Percentiles rank a stretch among this genome's conserved stretches.
Evolutionary conservation across 2,888 invertebrate genomes (phyloP).

Genomic region (Gortyna flavago): DNA sequence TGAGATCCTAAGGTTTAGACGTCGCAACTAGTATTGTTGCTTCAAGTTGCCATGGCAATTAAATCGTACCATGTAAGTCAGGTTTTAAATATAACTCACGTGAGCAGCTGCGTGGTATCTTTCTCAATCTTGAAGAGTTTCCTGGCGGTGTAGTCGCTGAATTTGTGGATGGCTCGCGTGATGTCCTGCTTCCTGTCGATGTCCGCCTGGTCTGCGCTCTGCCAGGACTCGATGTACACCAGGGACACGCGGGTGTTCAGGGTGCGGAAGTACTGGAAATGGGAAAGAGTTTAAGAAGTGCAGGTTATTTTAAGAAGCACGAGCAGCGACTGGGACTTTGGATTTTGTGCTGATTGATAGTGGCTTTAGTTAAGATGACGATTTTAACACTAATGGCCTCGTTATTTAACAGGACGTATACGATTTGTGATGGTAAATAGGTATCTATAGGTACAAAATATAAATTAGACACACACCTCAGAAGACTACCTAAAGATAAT

Average conservation of each 20-base stretch:
- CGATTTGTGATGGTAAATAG: neutral
- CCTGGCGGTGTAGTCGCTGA: slow-evolving; percentile 97
- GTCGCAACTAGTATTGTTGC: neutral
- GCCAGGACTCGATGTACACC: slow-evolving; percentile 99
- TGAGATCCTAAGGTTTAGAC: neutral
- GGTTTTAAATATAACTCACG: slow-evolving; percentile 91
- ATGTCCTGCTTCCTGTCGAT: slow-evolving; percentile 96
- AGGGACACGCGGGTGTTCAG: slow-evolving; percentile 98
- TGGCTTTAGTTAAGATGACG: neutral
- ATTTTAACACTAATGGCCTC: neutral
- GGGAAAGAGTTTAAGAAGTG: neutral
- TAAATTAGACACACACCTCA: neutral
- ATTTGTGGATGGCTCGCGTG: slow-evolving; percentile 96
- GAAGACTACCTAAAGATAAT: neutral
- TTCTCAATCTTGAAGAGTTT: slow-evolving; percentile 96
- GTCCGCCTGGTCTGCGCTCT: slow-evolving; percentile 95
- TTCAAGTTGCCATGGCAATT: neutral
- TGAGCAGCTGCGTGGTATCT: slow-evolving; percentile 97
- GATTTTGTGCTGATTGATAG: neutral
- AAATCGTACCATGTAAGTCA: neutral
- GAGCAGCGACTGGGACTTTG: neutral
- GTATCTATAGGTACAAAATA: neutral
- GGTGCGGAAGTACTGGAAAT: slow-evolving; percentile 95
- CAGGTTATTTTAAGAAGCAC: neutral
- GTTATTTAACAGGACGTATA: no score